A percentile compares a stretch with the other conserved stretches of the same genome.
These are phyloP conservation scores for Enoplolaimus lenunculus DNA, from an alignment of 2,888 invertebrate species.

Conservation along the genomic window DNA sequence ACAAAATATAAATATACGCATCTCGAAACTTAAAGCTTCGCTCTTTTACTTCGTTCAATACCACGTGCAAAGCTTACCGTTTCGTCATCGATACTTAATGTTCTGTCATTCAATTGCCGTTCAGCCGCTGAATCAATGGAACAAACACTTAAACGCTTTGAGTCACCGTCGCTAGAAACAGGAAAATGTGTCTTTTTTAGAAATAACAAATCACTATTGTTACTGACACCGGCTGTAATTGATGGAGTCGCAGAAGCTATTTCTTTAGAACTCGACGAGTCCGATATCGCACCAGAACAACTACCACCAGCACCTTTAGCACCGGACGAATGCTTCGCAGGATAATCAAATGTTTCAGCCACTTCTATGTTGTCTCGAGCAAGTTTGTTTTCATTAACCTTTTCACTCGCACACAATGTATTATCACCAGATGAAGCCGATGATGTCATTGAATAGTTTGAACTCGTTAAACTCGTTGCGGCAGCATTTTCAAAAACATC, in stretches of 20 bases:
- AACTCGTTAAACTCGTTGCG: neutral
- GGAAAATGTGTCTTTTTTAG: constrained; percentile 4
- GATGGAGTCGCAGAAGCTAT: no score
- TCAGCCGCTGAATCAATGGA: constrained; percentile 18
- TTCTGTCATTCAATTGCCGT: constrained; percentile 3
- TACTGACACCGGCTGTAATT: neutral
- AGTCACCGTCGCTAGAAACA: constrained; percentile 15
- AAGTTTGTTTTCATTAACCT: no score
- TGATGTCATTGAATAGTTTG: neutral
- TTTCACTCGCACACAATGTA: no score
- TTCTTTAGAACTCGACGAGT: no score
- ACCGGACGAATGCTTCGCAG: no score
- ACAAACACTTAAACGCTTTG: constrained; percentile 19
- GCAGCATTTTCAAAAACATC: neutral
- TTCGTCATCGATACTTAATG: neutral
- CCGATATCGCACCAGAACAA: neutral
- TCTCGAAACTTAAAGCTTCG: no score
- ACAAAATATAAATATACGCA: no score
- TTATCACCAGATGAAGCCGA: neutral
- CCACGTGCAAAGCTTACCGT: no score
- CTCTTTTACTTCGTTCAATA: no score
- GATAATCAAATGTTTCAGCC: no score
- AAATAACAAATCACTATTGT: constrained; percentile 2
- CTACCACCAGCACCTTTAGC: neutral
- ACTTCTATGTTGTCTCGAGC: no score